A percentile compares a stretch with the other conserved stretches of the same genome.
These are phyloP conservation scores for Lepidocolaptes lacrymiger DNA, from an alignment of 2,797 vertebrate genomes.

Conservation along the genomic window DNA sequence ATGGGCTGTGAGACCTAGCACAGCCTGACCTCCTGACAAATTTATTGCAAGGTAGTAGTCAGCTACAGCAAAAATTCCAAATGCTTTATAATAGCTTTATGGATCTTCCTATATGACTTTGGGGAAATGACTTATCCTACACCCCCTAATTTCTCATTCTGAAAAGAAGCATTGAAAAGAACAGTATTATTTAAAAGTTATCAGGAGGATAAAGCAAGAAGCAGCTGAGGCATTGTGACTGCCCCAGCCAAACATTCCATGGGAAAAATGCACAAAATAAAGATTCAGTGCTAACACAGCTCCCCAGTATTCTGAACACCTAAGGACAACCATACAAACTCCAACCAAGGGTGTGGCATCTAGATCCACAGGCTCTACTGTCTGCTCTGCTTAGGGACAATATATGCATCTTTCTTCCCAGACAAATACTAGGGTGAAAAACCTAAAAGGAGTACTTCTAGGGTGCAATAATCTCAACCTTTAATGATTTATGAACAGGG, in stretches of 20 bases:
- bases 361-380: background rate
- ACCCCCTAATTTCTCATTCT: background rate
- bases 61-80: background rate
- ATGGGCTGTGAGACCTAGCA: conserved; percentile 5
- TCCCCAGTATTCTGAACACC: background rate
- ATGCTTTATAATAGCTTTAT: background rate
- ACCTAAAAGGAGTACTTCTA: background rate
- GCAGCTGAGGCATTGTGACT: background rate
- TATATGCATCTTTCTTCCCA: background rate
- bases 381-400: background rate
- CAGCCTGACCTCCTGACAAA: background rate
- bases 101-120: background rate
- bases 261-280: background rate
- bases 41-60: background rate
- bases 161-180: conserved; percentile 2
- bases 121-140: background rate
- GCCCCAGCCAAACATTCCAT: background rate
- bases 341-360: background rate
- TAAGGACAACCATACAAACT: background rate
- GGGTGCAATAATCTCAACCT: background rate
- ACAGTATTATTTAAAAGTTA: conserved; percentile 6
- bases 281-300: background rate
- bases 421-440: background rate
- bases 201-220: conserved; percentile 21
- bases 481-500: background rate